phyloP scores from a whole-genome alignment of 2,888 invertebrate species.

The Mythimna lalbum region DNA sequence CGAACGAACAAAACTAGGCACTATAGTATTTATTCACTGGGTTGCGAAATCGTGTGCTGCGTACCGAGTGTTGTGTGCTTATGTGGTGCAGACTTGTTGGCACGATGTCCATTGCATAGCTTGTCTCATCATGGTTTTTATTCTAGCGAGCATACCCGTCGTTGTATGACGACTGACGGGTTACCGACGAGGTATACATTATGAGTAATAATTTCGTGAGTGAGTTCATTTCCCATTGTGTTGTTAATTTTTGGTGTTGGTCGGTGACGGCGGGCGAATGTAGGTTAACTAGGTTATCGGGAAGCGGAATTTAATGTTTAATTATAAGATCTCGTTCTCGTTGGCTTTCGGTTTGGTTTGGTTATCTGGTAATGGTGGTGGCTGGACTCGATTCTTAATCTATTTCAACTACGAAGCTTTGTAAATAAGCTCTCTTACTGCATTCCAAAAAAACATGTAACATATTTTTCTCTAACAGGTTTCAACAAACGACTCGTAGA shows the following conservation, averaged over 20 bases:
- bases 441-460: constrained; percentile 49
- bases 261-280: constrained; percentile 74
- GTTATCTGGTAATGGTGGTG: constrained; percentile 64
- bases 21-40: constrained; percentile 71
- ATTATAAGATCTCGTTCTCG: constrained; percentile 59
- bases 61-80: constrained; percentile 73
- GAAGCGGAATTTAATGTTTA: constrained; percentile 63
- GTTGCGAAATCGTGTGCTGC: constrained; percentile 69
- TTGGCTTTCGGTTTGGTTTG: constrained; percentile 59
- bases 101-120: constrained; percentile 76
- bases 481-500: constrained; percentile 94
- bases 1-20: constrained; percentile 63
- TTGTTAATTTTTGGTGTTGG: constrained; percentile 85
- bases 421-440: constrained; percentile 61
- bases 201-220: constrained; percentile 80
- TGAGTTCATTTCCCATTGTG: constrained; percentile 88
- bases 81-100: constrained; percentile 70
- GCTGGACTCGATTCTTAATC: constrained; percentile 53
- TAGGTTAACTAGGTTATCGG: constrained; percentile 61
- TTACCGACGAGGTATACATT: constrained; percentile 69
- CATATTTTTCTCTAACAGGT: constrained; percentile 75
- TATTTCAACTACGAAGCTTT: constrained; percentile 61
- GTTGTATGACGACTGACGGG: constrained; percentile 75
- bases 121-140: constrained; percentile 81
- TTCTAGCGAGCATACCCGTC: constrained; percentile 81